These are phyloP conservation scores for Coenobita brevimanus DNA, from an alignment of 1,140 invertebrate genomes.

Conservation along the genomic window DNA sequence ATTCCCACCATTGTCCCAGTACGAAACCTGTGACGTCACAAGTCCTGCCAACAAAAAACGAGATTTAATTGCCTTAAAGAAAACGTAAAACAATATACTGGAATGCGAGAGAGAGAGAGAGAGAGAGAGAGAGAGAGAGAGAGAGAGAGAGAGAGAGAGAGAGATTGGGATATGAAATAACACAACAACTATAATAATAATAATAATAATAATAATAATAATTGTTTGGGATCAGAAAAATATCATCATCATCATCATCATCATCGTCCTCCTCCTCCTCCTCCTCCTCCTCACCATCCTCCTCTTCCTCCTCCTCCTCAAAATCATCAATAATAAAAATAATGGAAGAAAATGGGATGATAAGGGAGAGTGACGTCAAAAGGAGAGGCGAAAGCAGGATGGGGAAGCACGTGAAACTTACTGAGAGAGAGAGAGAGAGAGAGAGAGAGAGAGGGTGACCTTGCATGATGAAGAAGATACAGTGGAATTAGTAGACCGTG, in stretches of 20 bases:
- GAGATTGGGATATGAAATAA: no score
- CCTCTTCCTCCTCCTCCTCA: not conserved
- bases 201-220: constrained; percentile 14
- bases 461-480: no score
- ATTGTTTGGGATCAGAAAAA: not conserved
- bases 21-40: no score
- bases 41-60: no score
- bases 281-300: not conserved
- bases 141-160: no score
- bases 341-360: not conserved
- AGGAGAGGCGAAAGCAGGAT: not conserved
- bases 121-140: not conserved
- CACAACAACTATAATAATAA: not conserved
- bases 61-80: no score
- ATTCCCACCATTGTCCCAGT: no score
- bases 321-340: not conserved
- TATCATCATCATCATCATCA: not conserved
- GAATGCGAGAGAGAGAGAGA: no score
- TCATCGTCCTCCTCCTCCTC: not conserved
- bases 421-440: constrained; percentile 6
- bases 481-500: no score
- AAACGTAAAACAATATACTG: no score
- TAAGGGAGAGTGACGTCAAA: not conserved
- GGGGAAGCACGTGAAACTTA: not conserved
- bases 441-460: constrained; percentile 1